These are phyloP conservation scores for Heliopora coerulea DNA, from an alignment of 92 coral and sea anemone species.

Conservation along the genomic window DNA sequence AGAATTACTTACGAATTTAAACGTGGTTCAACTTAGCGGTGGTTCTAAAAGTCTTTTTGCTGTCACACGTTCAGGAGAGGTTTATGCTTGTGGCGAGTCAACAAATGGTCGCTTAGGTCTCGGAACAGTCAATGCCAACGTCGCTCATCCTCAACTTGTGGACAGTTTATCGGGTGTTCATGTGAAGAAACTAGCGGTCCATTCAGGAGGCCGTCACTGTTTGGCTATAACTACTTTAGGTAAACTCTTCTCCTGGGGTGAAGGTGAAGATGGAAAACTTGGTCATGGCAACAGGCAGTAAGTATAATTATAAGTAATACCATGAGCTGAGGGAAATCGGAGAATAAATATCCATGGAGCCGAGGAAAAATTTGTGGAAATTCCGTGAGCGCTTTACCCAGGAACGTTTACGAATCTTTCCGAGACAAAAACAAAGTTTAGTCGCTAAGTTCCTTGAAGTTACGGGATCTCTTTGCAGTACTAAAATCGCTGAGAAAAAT, in stretches of 20 bases:
- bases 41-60: constrained; percentile 95
- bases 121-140: constrained; percentile 80
- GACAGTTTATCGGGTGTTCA: constrained; percentile 73
- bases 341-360: no score
- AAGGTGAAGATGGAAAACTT: constrained; percentile 99
- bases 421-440: not conserved
- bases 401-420: not conserved
- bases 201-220: constrained; percentile 96
- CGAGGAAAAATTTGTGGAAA: not conserved
- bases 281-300: constrained; percentile 96
- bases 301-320: constrained; percentile 35
- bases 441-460: no score
- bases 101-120: constrained; percentile 94
- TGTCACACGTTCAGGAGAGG: constrained; percentile 81
- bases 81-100: constrained; percentile 95
- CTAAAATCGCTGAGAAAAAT: no score
- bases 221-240: constrained; percentile 95
- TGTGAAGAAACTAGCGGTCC: constrained; percentile 83
- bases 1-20: constrained; percentile 69
- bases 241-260: constrained; percentile 96
- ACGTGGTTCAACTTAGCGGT: constrained; percentile 80
- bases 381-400: not conserved
- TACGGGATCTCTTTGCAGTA: no score
- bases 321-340: no score
- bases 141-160: constrained; percentile 73